These are phyloP conservation scores for Gonatopus flavifemur DNA, from an alignment of 1,140 invertebrate species.

Conservation along the genomic window DNA sequence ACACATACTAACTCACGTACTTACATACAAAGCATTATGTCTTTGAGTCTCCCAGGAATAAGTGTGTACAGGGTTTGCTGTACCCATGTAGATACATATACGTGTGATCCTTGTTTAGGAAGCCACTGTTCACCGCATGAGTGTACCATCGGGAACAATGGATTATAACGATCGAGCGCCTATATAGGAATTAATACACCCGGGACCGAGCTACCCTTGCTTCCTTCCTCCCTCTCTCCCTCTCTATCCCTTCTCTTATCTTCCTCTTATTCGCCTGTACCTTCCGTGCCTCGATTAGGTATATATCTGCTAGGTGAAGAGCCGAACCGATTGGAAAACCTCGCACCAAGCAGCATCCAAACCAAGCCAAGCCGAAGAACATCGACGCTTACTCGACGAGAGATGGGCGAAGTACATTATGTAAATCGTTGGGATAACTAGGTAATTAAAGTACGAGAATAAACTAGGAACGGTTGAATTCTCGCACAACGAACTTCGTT, in stretches of 20 bases:
- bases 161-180: slow-evolving; percentile 31
- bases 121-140: too few relatives aligned
- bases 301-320: slow-evolving; percentile 23
- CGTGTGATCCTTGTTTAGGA: too few relatives aligned
- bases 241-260: too few relatives aligned
- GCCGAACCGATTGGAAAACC: slow-evolving; percentile 32
- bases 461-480: slow-evolving; percentile 34
- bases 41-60: too few relatives aligned
- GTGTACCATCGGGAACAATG: slow-evolving; percentile 24
- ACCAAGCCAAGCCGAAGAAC: too few relatives aligned
- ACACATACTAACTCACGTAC: not conserved
- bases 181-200: slow-evolving; percentile 36
- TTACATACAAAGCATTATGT: too few relatives aligned
- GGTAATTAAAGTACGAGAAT: slow-evolving; percentile 40
- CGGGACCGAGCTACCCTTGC: not conserved
- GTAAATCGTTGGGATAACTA: slow-evolving; percentile 36
- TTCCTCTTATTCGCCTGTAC: too few relatives aligned
- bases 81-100: too few relatives aligned
- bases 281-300: slow-evolving; percentile 28
- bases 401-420: slow-evolving; percentile 31
- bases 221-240: too few relatives aligned
- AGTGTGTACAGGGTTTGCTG: too few relatives aligned
- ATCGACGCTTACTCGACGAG: slow-evolving; percentile 16
- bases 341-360: too few relatives aligned
- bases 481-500: slow-evolving; percentile 27